Evolutionary conservation across 2,888 invertebrate species (phyloP).

Genomic region (Platypus cylindrus): DNA sequence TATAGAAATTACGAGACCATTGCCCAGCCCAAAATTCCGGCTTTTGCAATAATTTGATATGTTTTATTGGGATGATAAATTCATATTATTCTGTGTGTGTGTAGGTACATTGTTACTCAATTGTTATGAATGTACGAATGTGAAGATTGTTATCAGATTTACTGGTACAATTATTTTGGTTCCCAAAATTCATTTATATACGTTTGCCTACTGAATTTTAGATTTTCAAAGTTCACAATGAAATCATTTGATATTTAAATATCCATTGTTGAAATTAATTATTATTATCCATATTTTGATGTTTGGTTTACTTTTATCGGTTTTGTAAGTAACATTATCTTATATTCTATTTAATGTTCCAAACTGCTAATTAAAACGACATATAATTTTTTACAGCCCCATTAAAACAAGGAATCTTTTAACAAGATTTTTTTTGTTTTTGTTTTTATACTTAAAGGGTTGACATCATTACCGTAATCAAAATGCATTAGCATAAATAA

Average conservation of each 20-base stretch:
- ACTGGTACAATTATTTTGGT: too few relatives aligned
- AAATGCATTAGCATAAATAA: conserved; percentile 13
- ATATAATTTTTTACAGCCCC: conserved; percentile 21
- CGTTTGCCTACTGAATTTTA: too few relatives aligned
- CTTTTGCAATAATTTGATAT: conserved; percentile 5
- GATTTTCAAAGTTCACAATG: too few relatives aligned
- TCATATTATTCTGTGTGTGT: background rate
- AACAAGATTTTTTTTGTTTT: conserved; percentile 14
- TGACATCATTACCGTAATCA: conserved; percentile 12
- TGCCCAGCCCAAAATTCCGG: conserved; percentile 7
- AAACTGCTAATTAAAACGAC: conserved; percentile 20
- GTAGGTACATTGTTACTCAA: background rate
- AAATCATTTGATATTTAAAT: too few relatives aligned
- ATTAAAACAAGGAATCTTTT: conserved; percentile 18
- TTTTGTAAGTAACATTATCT: too few relatives aligned
- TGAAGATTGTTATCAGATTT: too few relatives aligned
- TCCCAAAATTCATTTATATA: too few relatives aligned
- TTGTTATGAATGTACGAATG: too few relatives aligned
- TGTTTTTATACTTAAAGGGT: conserved; percentile 14
- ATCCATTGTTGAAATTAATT: too few relatives aligned
- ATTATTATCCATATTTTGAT: too few relatives aligned
- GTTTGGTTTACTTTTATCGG: too few relatives aligned
- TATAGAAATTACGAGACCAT: conserved; percentile 4
- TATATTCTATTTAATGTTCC: conserved; percentile 8
- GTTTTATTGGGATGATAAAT: background rate